Base-by-base conservation (phyloP, 2,797 vertebrate species). In the Tympanoctomys barrerae region DNA sequence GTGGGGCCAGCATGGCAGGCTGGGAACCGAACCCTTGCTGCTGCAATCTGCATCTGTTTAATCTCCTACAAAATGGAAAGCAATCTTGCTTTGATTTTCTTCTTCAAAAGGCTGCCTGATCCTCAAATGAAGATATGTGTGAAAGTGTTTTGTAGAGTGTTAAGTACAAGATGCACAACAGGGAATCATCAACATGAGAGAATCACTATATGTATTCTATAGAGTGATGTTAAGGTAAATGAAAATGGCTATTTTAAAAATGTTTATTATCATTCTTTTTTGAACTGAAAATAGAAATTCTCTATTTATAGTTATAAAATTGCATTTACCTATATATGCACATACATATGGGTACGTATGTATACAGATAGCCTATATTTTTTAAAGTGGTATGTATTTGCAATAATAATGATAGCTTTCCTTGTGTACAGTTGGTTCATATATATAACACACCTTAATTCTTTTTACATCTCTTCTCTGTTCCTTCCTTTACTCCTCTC, bases 1-100 rank as follows among this genome's bases (percentile, higher is more conserved):
- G 54, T 16, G 49, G 49, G 49, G 49, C 49, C 49, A 49, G 49
- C 11, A 49, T 5, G 11, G 49, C 49, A 49, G 4, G 14, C 54
- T 4, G 14, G 54, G 54, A 14, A 57, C 14, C 14, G 4, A 57
- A 57, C 16, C 54, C 4, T 5, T 14, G 54, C 54, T 14, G 14
- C 14, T 18, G 54, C 54, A 57, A 14, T 73, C 22, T 11, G 31
- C 24, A 46, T 64, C 19, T 94, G 21, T 61, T 75, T 52, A 95
- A 89, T 89, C 36, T 71, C 49, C 12, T 66, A 18, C 5, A 46
- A 79, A 91, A 88, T 3, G 2, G 11, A 79, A 24, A 42, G 18
- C 2, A 75, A 97, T 85, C 28, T 11, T 84, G 42, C 46, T 84
- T 89, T 92, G 64, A 61, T 18, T 89, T 95, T 94, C 46, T 12